These are phyloP conservation scores for Thaumatotibia leucotreta DNA, from an alignment of 1,140 invertebrate genomes.

Conservation along the genomic window DNA sequence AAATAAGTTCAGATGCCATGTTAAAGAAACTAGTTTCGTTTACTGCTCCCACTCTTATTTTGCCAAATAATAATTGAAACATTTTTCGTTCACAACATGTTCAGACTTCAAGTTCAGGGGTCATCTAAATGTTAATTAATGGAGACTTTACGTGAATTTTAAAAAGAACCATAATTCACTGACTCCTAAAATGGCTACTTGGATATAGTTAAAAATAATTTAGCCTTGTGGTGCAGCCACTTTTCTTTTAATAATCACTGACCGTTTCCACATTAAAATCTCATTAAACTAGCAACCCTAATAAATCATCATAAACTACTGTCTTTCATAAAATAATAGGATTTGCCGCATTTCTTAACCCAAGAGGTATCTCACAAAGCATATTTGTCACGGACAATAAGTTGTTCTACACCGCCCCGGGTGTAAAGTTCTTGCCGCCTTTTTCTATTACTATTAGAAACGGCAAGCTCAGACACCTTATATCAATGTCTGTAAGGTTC, in stretches of 20 bases:
- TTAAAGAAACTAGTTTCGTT: too few relatives aligned
- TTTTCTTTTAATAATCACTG: not conserved
- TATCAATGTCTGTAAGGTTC: not conserved
- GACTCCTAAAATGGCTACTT: too few relatives aligned
- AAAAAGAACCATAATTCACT: too few relatives aligned
- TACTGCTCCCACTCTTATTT: too few relatives aligned
- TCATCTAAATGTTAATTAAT: too few relatives aligned
- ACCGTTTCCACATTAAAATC: not conserved
- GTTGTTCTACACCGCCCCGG: not conserved
- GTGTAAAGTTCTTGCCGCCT: slow-evolving; percentile 1
- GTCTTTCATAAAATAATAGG: slow-evolving; percentile 10
- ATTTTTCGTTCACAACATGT: too few relatives aligned
- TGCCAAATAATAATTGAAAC: too few relatives aligned
- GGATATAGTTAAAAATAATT: too few relatives aligned
- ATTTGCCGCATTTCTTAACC: slow-evolving; percentile 9
- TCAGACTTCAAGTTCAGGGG: too few relatives aligned
- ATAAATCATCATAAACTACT: slow-evolving; percentile 14
- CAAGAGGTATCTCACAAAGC: slow-evolving; percentile 10
- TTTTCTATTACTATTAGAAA: not conserved
- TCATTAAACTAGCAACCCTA: not conserved
- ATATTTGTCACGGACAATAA: slow-evolving; percentile 13
- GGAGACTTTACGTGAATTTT: too few relatives aligned
- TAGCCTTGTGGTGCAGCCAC: too few relatives aligned
- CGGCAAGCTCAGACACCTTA: not conserved
- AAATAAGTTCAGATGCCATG: too few relatives aligned